Conservation (phyloP, 2,888 invertebrate species). For the Noctua pronuba region DNA sequence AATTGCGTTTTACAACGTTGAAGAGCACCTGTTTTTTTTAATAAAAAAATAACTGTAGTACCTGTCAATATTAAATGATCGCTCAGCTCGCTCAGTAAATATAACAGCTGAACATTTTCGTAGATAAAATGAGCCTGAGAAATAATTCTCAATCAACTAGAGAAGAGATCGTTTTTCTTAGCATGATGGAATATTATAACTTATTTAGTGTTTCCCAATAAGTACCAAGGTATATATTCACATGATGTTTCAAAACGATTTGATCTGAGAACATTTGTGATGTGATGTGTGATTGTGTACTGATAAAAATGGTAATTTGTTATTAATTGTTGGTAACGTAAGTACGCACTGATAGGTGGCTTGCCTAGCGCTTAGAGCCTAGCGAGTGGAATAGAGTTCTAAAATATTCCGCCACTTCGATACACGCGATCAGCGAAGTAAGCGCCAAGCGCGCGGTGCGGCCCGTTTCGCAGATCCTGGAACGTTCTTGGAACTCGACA, state of each 20-base stretch:
- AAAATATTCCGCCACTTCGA: too few relatives aligned
- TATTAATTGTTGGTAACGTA: not conserved
- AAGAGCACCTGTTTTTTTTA: not conserved
- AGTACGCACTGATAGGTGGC: not conserved
- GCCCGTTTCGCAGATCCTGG: not conserved
- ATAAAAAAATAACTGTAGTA: not conserved
- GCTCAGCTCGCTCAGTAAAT: not conserved
- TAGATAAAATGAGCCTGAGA: not conserved
- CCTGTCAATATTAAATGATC: not conserved
- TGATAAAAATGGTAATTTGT: not conserved
- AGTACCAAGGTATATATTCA: not conserved
- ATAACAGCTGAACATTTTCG: not conserved
- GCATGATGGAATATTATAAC: not conserved
- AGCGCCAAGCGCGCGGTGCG: too few relatives aligned
- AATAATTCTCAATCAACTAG: not conserved
- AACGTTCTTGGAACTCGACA: too few relatives aligned
- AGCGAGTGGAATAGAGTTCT: too few relatives aligned
- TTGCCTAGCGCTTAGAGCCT: not conserved
- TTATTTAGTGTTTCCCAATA: not conserved
- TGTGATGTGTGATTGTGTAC: not conserved
- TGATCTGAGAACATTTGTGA: too few relatives aligned
- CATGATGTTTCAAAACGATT: not conserved
- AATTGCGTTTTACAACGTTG: not conserved
- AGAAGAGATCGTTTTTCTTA: not conserved
- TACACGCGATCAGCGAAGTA: too few relatives aligned